Percentiles rank a stretch among this genome's conserved stretches.
phyloP scores from a whole-genome alignment of 2,888 invertebrate genomes.

The Pollenia labialis region DNA sequence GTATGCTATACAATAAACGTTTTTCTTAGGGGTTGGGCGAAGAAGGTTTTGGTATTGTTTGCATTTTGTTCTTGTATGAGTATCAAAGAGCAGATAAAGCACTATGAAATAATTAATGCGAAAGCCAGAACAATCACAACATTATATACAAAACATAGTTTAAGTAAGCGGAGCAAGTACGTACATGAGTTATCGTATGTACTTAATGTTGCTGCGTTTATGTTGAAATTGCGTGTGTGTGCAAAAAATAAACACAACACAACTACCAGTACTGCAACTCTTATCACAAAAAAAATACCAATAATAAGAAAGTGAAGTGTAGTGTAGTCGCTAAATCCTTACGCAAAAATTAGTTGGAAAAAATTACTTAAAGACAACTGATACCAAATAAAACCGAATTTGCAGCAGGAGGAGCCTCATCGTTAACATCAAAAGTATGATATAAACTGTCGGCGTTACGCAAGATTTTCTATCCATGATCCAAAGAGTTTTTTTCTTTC shows the following conservation, averaged over 20 bases:
- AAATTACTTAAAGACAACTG: neutral
- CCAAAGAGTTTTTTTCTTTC: no score
- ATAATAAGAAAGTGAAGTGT: no score
- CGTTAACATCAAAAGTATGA: neutral
- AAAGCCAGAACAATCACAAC: conserved; percentile 9
- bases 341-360: neutral
- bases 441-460: neutral
- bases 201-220: no score
- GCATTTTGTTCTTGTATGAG: no score
- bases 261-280: no score
- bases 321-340: no score
- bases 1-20: conserved; percentile 57
- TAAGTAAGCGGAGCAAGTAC: neutral
- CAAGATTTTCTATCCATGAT: neutral
- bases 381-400: neutral
- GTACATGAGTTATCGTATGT: conserved; percentile 10
- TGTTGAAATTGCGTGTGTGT: no score
- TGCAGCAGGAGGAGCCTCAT: neutral
- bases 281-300: no score
- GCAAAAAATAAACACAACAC: no score
- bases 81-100: no score
- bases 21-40: neutral
- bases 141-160: conserved; percentile 15
- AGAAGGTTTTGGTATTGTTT: no score
- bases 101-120: no score